Base-by-base conservation (phyloP, 2,888 invertebrate species). In the Xestoiulus laeticollis region DNA sequence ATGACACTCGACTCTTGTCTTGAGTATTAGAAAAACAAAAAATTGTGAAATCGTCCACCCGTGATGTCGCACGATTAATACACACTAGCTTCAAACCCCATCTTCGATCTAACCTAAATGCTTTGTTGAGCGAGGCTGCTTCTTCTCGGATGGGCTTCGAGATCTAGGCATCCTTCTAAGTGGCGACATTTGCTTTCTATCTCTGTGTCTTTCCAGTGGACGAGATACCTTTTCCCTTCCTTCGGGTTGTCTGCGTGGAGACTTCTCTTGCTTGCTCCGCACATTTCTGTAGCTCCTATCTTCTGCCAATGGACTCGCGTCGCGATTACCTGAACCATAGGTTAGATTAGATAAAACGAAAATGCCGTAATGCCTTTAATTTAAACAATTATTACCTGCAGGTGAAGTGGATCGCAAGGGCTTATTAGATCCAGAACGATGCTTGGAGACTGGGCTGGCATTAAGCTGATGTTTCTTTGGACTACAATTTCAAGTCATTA, bases 391-490 rank as follows among this genome's bases (percentile, higher is more conserved):
- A 68, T 33, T 84, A 84, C 84, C 43, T 84, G 84, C 16, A 84
- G 82, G 82, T n/a, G 84, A 84, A 84, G 68, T 26, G 26, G 68
- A 68, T 68, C 68, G n/a, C 33, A 38, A 1, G 30, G 32, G 43
- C 14, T 84, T 84, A 43, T 43, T 84, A n/a, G 33, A 33, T 32
- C 43, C 84, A 30, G 84, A 43, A 14, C 84, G 84, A 38, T 43
- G 84, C 12, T 84, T 84, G n/a, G 84, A 22, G 2, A n/a, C 38
- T n/a, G 84, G 84, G 33, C 84, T 84, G 84, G 43, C 30, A 84
- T 32, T 84, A 43, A 10, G 33, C 30, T 14, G 32, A 43, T 22
- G 32, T 10, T 84, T 33, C 84, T 84, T 84, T 38, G 84, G 84
- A 22, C 84, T 84, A 32, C 32, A 84, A 43, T 68, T 0, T 22